Base-by-base conservation (phyloP, 2,888 invertebrate genomes). In the Drosophila anceps region DNA sequence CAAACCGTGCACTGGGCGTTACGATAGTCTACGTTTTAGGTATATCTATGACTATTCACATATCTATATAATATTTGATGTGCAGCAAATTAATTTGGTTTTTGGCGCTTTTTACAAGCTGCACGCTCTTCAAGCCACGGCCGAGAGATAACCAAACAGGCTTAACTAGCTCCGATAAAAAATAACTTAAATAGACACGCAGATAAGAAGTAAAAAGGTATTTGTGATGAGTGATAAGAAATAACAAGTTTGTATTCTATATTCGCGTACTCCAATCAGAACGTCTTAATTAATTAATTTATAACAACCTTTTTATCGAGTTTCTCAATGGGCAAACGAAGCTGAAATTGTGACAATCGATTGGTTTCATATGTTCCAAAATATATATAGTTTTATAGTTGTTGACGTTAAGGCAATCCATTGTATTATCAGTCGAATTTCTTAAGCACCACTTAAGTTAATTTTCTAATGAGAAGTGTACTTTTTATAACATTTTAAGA, bases 91-190 rank as follows among this genome's bases (percentile, higher is more conserved):
- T 4, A 27, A 9, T 27, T 44, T 44, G 15, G 8, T 97, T 2
- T 51, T 18, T 33, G 1, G 15, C n/a, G 35, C 9, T 12, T 24
- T 55, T 31, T 31, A 55, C 41, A 20, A 41, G 29, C 29, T 29
- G 37, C 39, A 27, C 54, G 27, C n/a, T 27, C 73, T 94, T 96
- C 88, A 96, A 24, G 41, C 20, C 15, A 10, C 5, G 20, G 15
- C 20, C 6, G 10, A 57, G 5, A 44, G 57, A 44, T 57, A 57
- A 43, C 31, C 6, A 29, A 20, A 5, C 13, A 27, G 18, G 46
- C 59, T 48, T 59, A 48, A 44, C 43, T 10, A 24, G 31, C 43
- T 29, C 9, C 18, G 48, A 37, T 59, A 48, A 48, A 46, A 55
- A 33, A 24, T 10, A 29, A 20, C 29, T 27, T 29, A 27, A 59